Conservation (phyloP, 53 echinoderm and acorn worm genomes). For the Zoroaster sp. region DNA sequence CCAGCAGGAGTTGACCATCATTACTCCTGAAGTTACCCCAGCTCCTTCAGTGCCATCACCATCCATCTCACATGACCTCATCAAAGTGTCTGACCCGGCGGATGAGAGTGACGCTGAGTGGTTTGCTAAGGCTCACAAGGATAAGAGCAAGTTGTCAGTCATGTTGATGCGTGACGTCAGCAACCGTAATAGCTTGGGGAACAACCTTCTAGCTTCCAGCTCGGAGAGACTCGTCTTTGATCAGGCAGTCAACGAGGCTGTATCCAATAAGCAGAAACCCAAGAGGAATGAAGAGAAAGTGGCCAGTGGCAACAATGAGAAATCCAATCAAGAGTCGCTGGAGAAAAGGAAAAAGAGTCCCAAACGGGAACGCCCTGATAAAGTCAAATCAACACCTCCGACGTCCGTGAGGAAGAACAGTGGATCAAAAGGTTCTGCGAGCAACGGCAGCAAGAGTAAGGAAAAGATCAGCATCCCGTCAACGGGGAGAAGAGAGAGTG, state of each 20-base stretch:
- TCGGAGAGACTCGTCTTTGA: constrained; percentile 57
- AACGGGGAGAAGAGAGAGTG: constrained; percentile 1
- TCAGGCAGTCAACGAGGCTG: constrained; percentile 29
- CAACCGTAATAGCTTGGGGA: constrained; percentile 51
- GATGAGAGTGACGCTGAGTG: constrained; percentile 19
- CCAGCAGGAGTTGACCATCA: constrained; percentile 57
- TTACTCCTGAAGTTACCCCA: constrained; percentile 25
- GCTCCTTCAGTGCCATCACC: constrained; percentile 22
- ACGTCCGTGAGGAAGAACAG: not conserved
- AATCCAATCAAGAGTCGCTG: not conserved
- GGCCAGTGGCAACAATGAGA: not conserved
- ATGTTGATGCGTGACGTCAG: constrained; percentile 63
- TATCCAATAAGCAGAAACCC: constrained; percentile 1
- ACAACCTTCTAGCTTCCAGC: constrained; percentile 55
- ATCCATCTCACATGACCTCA: constrained; percentile 45
- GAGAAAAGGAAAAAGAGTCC: not conserved
- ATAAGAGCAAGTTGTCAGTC: constrained; percentile 33
- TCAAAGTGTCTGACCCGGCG: constrained; percentile 22
- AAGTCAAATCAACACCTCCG: constrained; percentile 17
- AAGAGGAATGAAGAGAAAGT: constrained; percentile 18
- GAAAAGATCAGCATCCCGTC: constrained; percentile 13
- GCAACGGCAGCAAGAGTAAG: constrained; percentile 19
- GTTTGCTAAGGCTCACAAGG: constrained; percentile 44
- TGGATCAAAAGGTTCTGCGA: not conserved
- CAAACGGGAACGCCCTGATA: not conserved